Evolutionary conservation across 1,140 invertebrate genomes (phyloP), one percentile per base, ranked within the genome.

Genomic region (Charaxes varanes): DNA sequence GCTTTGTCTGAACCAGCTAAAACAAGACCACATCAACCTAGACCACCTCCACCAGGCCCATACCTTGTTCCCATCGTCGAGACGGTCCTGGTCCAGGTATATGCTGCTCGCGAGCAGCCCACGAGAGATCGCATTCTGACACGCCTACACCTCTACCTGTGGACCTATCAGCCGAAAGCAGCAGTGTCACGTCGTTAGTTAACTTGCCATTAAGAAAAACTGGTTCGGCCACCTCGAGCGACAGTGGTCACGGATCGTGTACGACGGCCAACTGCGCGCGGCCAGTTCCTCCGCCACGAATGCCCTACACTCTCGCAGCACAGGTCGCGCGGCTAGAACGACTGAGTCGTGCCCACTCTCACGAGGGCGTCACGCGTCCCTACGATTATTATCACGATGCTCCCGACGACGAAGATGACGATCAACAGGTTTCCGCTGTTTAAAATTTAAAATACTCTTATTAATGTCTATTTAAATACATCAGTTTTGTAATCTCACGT

Each of bases 151-250:
- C 92, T n/a, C 85, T 93, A 41, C 92, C 93, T 2, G 95, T 98
- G 8, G 94, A 97, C 73, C 87, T 98, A 23, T 96, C 93, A 38
- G 93, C 94, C 6, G 97, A 98, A 80, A 97, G 94, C 71, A 97
- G 95, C 72, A 97, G 94, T 78, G 96, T 98, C 32, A 96, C 96
- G 15, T 95, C 94, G 53, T 88, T 97, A 48, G 93, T 93, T 59
- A 95, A 95, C 85, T 87, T 96, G 70, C 94, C 94, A 26, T 78
- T 95, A 50, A 86, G 94, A 50, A 97, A 97, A 86, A 95, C 93
- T 19, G 93, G 92, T 70, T 94, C 93, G 35, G 89, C 93, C 50
- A 93, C 92, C 46, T 94, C 92, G 51, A 93, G 90, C 72, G 93
- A 96, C 85, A 94, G 93, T 60, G 93, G 93, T 62, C 92, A 92